Conservation (phyloP, 2,113 vertebrate species). For the Lagenorhynchus albirostris region DNA sequence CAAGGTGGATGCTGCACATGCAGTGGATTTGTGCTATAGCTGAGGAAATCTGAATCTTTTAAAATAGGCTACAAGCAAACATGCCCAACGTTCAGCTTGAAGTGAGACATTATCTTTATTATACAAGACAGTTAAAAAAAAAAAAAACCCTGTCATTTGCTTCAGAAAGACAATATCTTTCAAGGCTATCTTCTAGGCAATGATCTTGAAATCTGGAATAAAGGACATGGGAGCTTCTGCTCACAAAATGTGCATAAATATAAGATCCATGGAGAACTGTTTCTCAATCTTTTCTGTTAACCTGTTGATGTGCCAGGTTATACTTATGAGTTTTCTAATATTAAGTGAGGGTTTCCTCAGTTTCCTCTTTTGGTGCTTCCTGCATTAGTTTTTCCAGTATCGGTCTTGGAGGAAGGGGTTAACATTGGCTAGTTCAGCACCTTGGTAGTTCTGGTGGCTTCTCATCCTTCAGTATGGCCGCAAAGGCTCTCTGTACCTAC, state of each 20-base stretch:
- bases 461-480: not conserved
- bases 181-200: not conserved
- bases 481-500: not conserved
- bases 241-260: not conserved
- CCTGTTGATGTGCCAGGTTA: not conserved
- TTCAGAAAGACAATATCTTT: not conserved
- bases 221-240: not conserved
- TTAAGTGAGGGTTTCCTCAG: not conserved
- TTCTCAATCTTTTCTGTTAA: not conserved
- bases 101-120: not conserved
- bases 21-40: not conserved
- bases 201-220: not conserved
- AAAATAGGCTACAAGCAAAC: not conserved
- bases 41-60: not conserved
- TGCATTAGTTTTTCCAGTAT: not conserved
- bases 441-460: not conserved
- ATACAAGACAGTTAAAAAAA: not conserved
- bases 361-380: not conserved
- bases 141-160: not conserved
- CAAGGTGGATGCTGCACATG: accelerated
- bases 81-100: not conserved
- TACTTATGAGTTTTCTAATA: not conserved
- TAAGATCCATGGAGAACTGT: not conserved
- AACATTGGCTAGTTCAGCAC: not conserved
- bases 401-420: not conserved